Evolutionary conservation across 1,140 invertebrate species (phyloP).

Genomic region (Sycophila sp.): DNA sequence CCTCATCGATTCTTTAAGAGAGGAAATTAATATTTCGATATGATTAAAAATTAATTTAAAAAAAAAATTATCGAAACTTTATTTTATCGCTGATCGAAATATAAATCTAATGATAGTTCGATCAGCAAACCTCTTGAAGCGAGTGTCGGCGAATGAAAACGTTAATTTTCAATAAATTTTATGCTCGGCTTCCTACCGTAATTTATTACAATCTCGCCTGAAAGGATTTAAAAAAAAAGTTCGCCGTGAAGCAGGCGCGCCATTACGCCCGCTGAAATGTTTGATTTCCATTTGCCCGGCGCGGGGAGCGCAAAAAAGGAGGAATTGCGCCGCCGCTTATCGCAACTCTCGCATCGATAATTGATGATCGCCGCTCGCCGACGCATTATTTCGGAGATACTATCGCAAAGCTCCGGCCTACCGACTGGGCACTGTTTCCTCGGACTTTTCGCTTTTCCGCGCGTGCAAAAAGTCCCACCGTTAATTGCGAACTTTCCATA

Average conservation of each 20-base stretch:
- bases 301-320: too few relatives aligned
- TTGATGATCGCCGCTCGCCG: not conserved
- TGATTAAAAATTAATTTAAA: too few relatives aligned
- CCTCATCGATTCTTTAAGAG: too few relatives aligned
- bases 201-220: not conserved
- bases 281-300: constrained; percentile 13
- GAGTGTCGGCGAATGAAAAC: not conserved
- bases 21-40: too few relatives aligned
- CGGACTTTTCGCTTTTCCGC: constrained; percentile 6
- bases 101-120: too few relatives aligned
- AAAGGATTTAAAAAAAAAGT: not conserved
- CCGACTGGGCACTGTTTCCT: not conserved
- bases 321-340: not conserved
- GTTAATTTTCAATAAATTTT: not conserved
- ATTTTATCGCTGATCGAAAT: too few relatives aligned
- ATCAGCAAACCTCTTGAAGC: too few relatives aligned
- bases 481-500: constrained; percentile 27
- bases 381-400: not conserved
- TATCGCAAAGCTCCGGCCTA: not conserved
- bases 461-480: not conserved
- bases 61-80: too few relatives aligned
- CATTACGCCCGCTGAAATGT: too few relatives aligned
- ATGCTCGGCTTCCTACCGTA: not conserved
- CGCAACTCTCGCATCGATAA: not conserved
- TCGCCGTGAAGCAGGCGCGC: too few relatives aligned